Conservation (phyloP, 2,888 invertebrate species). For the Epinotia ramella region DNA sequence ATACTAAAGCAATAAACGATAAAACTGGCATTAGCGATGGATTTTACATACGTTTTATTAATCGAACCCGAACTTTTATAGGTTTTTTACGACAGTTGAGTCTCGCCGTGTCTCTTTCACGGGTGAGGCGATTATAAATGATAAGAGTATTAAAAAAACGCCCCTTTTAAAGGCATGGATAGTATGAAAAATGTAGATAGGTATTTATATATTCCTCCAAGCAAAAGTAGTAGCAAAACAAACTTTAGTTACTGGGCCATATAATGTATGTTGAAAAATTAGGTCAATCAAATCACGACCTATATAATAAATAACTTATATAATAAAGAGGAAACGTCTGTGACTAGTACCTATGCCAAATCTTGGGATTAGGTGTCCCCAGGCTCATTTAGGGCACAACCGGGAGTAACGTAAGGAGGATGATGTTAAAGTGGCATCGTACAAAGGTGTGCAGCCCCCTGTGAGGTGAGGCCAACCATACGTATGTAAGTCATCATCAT, state of each 20-base stretch:
- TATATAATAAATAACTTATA: no score
- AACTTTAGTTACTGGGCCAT: neutral
- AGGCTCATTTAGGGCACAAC: no score
- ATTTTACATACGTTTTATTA: conserved; percentile 37
- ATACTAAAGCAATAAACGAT: conserved; percentile 36
- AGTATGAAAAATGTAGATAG: neutral
- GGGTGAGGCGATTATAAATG: conserved; percentile 31
- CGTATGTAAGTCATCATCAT: no score
- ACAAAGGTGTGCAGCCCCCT: no score
- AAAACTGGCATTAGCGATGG: conserved; percentile 29
- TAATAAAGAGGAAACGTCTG: no score
- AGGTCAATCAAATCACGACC: no score
- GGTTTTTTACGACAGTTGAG: conserved; percentile 24
- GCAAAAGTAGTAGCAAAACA: neutral
- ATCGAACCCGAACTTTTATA: conserved; percentile 25
- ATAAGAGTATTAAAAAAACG: conserved; percentile 23
- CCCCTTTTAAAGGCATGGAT: neutral
- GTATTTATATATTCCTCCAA: neutral
- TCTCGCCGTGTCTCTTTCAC: conserved; percentile 41
- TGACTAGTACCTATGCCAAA: no score
- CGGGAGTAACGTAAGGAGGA: no score
- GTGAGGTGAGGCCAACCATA: no score
- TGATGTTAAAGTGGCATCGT: no score
- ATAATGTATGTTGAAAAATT: neutral
- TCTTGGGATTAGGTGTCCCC: no score